A percentile compares a stretch with the other conserved stretches of the same genome.
Conservation (phyloP, 2,797 vertebrate genomes). For the Periophthalmus magnuspinnatus region DNA sequence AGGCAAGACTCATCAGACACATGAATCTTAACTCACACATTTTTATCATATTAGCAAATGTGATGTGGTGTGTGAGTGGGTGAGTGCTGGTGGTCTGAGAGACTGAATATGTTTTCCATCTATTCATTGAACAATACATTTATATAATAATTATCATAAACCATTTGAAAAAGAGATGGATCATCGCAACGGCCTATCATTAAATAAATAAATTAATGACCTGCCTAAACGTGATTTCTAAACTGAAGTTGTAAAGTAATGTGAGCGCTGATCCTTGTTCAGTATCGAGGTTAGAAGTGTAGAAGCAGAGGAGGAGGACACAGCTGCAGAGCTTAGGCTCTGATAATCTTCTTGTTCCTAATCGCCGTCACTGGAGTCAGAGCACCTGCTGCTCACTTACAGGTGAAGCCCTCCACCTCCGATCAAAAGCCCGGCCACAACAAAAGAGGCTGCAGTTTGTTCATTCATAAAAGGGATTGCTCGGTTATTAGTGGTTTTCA, state of each 20-base stretch:
- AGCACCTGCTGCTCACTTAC: constrained; percentile 68
- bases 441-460: neutral
- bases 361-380: constrained; percentile 73
- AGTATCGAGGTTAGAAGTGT: constrained; percentile 72
- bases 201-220: too few species aligned
- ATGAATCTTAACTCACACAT: neutral
- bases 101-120: too few species aligned
- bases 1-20: neutral
- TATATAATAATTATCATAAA: too few species aligned
- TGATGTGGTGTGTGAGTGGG: too few species aligned
- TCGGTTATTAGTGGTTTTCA: neutral
- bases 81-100: too few species aligned
- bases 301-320: constrained; percentile 67
- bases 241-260: constrained; percentile 16
- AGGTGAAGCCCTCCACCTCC: neutral
- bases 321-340: constrained; percentile 68
- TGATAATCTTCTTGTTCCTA: constrained; percentile 75
- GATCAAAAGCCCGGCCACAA: neutral
- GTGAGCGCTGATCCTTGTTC: constrained; percentile 55
- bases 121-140: too few species aligned
- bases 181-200: too few species aligned
- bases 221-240: neutral
- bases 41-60: neutral
- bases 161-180: too few species aligned
- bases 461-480: neutral